Evolutionary conservation across 2,113 vertebrate species (phyloP).

Genomic region (Tragelaphus strepsiceros): DNA sequence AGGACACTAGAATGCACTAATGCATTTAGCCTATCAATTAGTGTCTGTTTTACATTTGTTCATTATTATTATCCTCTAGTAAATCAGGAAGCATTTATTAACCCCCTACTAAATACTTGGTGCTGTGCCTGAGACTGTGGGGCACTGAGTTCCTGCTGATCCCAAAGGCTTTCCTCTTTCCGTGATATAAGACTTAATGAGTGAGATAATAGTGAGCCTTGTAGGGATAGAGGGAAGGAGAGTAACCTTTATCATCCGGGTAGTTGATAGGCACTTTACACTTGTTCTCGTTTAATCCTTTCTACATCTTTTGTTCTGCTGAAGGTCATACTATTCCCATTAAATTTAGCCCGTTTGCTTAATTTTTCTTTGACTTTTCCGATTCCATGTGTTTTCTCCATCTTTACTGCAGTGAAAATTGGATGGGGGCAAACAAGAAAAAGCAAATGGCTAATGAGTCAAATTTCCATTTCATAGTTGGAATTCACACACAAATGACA

Average conservation of each 20-base stretch:
- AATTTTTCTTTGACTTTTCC: constrained; percentile 2
- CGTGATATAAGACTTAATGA: not conserved
- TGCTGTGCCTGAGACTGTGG: not conserved
- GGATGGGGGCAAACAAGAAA: not conserved
- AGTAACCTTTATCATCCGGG: constrained; percentile 3
- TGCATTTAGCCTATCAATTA: constrained; percentile 62
- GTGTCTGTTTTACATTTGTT: constrained; percentile 35
- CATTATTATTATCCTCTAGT: constrained; percentile 35
- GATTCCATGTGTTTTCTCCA: not conserved
- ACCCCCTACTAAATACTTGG: constrained; percentile 41
- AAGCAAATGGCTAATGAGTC: not conserved
- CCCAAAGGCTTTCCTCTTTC: not conserved
- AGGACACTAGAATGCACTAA: constrained; percentile 21
- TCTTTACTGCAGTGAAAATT: constrained; percentile 17
- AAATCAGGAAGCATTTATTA: constrained; percentile 60
- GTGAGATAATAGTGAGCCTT: not conserved
- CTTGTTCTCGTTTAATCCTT: not conserved
- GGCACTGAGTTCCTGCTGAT: not conserved
- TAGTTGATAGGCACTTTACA: constrained; percentile 42
- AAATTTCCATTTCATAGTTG: not conserved
- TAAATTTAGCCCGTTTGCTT: not conserved
- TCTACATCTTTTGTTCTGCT: constrained; percentile 26
- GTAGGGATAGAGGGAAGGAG: not conserved
- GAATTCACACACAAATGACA: not conserved
- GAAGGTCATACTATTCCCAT: constrained; percentile 11